A percentile compares a stretch with the other conserved stretches of the same genome.
Conservation (phyloP, 2,888 invertebrate species). For the Merodon equestris region DNA sequence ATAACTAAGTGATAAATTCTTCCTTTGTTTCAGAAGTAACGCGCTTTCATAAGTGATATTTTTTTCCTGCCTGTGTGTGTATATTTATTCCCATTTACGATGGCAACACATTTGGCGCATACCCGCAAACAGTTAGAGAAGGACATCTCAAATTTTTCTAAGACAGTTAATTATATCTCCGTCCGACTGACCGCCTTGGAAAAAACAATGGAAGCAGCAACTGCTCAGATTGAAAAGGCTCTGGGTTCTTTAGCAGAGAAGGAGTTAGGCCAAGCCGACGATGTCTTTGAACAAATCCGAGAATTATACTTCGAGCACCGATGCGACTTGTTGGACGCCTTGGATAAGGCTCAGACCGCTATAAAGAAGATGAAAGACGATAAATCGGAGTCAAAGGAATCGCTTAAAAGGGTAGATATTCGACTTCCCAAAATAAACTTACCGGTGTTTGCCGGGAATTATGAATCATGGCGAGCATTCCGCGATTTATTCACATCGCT, state of each 20-base stretch:
- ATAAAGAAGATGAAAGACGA: background rate
- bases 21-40: background rate
- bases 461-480: conserved; percentile 9
- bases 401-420: background rate
- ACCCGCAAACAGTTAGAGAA: background rate
- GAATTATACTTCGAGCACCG: conserved; percentile 2
- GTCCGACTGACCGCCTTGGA: background rate
- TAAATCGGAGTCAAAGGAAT: conserved; percentile 1
- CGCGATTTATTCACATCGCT: conserved; percentile 10
- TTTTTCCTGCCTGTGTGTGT: background rate
- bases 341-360: background rate
- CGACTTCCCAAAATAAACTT: conserved; percentile 1
- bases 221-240: background rate
- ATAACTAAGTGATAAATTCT: background rate
- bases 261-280: background rate
- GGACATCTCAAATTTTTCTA: conserved; percentile 2
- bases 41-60: background rate
- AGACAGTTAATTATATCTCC: background rate
- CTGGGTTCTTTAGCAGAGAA: background rate
- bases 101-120: conserved; percentile 1
- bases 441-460: conserved; percentile 1
- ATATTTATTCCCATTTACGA: background rate
- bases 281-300: background rate
- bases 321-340: background rate
- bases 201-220: conserved; percentile 1